Evolutionary conservation across 2,888 invertebrate species (phyloP).

Genomic region (Hirtodrosophila confusa): DNA sequence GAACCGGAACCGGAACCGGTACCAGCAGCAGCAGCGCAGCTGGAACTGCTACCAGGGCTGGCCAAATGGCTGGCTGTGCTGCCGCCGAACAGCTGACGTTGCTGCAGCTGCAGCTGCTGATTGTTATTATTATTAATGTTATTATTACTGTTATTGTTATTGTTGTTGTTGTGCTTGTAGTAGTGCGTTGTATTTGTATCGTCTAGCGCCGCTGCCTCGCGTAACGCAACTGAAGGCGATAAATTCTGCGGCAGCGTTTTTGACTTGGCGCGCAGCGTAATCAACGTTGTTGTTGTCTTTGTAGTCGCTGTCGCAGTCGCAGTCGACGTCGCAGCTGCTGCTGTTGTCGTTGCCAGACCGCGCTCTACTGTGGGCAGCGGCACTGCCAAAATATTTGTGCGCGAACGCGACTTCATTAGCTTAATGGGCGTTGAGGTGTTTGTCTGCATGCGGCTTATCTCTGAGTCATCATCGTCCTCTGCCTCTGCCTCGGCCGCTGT

Average conservation of each 20-base stretch:
- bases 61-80: slow-evolving; percentile 62
- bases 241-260: slow-evolving; percentile 88
- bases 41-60: slow-evolving; percentile 9
- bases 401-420: slow-evolving; percentile 84
- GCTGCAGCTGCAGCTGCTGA: slow-evolving; percentile 35
- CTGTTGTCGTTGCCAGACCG: slow-evolving; percentile 64
- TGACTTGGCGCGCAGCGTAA: slow-evolving; percentile 85
- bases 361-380: slow-evolving; percentile 74
- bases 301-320: slow-evolving; percentile 36
- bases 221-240: slow-evolving; percentile 80
- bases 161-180: slow-evolving; percentile 10
- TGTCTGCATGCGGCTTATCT: slow-evolving; percentile 84
- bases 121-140: slow-evolving; percentile 12
- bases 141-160: slow-evolving; percentile 17
- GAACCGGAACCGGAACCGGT: slow-evolving; percentile 8
- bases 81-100: slow-evolving; percentile 75
- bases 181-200: slow-evolving; percentile 36
- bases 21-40: slow-evolving; percentile 14
- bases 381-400: slow-evolving; percentile 86
- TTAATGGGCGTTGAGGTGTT: slow-evolving; percentile 84
- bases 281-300: slow-evolving; percentile 57
- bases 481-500: slow-evolving; percentile 61
- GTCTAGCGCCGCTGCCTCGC: slow-evolving; percentile 77
- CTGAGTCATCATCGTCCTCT: slow-evolving; percentile 85
- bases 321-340: slow-evolving; percentile 17